Base-by-base conservation (phyloP, 2,113 vertebrate genomes). In the Malurus elegans region DNA sequence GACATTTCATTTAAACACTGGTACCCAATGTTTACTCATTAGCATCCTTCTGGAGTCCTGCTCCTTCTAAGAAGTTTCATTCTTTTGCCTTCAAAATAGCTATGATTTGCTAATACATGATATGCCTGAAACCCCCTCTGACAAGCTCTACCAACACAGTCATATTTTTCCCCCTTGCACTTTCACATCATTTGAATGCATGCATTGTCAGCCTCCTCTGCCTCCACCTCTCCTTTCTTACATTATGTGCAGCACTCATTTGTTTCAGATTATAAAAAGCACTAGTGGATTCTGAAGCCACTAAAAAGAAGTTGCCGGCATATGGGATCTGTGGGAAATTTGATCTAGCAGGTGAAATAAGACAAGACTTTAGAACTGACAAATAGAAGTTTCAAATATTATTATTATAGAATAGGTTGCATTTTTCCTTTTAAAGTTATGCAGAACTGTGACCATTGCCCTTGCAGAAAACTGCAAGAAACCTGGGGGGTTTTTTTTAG, bases 191-290 rank as follows among this genome's bases (percentile, higher is more conserved):
- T 93, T 88, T 96, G 60, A 96, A 95, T 38, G 70, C 65, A 67
- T 7, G 65, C 79, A 93, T 95, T 96, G 95, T 95, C 88, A 94
- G 88, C 91, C 90, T 82, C 94, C 93, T 96, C 88, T 88, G 83
- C 92, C 24, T 87, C 73, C 61, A 93, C 74, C 92, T 96, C 72
- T 67, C 64, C 71, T 75, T 86, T 42, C 66, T 78, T 82, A 90
- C 47, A 50, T 69, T 84, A 92, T 83, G 76, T 73, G 87, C 81
- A 86, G 67, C 42, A 85, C 40, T 45, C 67, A 48, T 91, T 97
- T 94, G 47, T 92, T 97, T 88, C 82, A 69, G 42, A 60, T 86
- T 67, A 96, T 92, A 96, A 97, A 97, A 97, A 92, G 78, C 74
- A 53, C 15, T 65, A 90, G 65, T 80, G 51, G 93, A 96, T 94